These are phyloP conservation scores for Syncerus caffer DNA, from an alignment of 2,797 vertebrate genomes.

Conservation along the genomic window DNA sequence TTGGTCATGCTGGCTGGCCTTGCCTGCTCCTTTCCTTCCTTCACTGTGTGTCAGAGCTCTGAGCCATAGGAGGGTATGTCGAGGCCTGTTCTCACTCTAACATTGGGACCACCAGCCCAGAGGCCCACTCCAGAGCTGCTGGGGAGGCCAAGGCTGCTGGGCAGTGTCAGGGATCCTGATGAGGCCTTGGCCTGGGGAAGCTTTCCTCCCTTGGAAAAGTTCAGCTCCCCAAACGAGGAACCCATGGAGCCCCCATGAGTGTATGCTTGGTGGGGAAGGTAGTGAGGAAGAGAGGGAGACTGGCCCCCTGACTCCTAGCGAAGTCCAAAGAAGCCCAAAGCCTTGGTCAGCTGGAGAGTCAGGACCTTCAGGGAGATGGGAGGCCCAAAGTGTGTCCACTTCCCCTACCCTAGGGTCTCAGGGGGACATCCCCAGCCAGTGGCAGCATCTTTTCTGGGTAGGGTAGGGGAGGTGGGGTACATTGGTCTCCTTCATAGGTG, in stretches of 20 bases:
- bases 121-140: neutral
- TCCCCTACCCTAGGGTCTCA: neutral
- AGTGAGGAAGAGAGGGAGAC: neutral
- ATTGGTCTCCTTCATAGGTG: neutral
- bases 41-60: neutral
- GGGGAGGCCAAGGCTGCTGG: neutral
- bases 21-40: neutral
- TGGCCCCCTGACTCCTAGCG: neutral
- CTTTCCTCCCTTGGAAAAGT: neutral
- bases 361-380: neutral
- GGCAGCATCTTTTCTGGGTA: neutral
- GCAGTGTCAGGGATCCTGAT: neutral
- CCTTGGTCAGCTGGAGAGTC: neutral
- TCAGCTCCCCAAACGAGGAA: neutral
- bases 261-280: neutral
- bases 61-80: neutral
- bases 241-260: neutral
- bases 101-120: neutral
- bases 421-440: neutral
- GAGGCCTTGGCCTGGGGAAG: neutral
- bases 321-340: neutral
- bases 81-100: neutral
- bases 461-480: accelerated
- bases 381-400: neutral
- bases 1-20: neutral